Percentiles rank a stretch among this genome's conserved stretches.
Conservation (phyloP, 2,888 invertebrate genomes). For the Thysanoteuthis rhombus region DNA sequence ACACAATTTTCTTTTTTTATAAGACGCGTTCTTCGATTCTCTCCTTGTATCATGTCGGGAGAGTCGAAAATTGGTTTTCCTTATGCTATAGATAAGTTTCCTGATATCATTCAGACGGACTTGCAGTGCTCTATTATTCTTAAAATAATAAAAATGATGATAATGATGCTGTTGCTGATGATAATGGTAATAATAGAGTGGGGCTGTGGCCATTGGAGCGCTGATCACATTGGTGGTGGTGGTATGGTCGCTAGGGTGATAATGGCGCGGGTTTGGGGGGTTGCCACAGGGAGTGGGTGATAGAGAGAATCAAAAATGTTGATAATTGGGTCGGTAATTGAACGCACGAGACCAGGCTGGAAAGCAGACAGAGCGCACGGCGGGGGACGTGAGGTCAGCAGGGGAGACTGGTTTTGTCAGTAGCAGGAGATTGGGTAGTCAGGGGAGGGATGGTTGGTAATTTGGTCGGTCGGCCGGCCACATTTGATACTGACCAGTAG, state of each 20-base stretch:
- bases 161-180: no score
- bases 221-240: background rate
- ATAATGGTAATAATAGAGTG: background rate
- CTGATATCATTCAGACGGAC: no score
- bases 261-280: background rate
- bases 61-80: no score
- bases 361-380: background rate
- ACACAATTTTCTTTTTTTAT: no score
- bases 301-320: background rate
- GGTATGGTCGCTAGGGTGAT: no score
- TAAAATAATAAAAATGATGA: background rate
- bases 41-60: no score
- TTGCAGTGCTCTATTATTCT: no score
- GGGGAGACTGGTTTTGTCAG: background rate
- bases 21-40: no score
- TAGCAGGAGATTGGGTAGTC: background rate
- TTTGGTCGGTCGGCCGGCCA: background rate
- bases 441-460: background rate
- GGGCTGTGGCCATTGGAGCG: background rate
- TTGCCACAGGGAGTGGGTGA: background rate
- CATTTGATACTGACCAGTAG: background rate
- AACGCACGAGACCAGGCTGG: background rate
- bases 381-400: background rate
- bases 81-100: no score
- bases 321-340: conserved; percentile 12